Conservation (phyloP, 2,888 invertebrate genomes). For the Brachylomia viminalis region DNA sequence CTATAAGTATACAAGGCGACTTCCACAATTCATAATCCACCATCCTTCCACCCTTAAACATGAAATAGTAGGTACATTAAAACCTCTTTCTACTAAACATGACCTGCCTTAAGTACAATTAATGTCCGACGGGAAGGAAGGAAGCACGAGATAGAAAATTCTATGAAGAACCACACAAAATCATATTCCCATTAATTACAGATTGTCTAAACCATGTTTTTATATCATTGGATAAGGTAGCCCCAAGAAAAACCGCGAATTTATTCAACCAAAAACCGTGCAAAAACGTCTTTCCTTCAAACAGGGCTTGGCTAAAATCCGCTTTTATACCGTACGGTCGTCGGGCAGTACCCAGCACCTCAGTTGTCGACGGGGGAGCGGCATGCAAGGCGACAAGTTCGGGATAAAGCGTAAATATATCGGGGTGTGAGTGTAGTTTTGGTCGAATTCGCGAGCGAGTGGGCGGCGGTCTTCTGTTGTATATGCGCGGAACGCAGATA, state of each 20-base stretch:
- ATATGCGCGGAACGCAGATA: slow-evolving; percentile 61
- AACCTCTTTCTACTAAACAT: not conserved
- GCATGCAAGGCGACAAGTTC: slow-evolving; percentile 80
- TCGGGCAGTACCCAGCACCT: slow-evolving; percentile 39
- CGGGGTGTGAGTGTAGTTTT: slow-evolving; percentile 86
- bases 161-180: not conserved
- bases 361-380: slow-evolving; percentile 51
- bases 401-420: slow-evolving; percentile 84
- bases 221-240: not conserved
- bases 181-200: not conserved
- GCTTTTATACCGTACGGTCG: slow-evolving; percentile 32
- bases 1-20: slow-evolving; percentile 74
- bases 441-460: slow-evolving; percentile 83
- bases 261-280: slow-evolving; percentile 2
- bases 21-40: slow-evolving; percentile 51
- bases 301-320: slow-evolving; percentile 30
- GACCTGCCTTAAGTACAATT: not conserved
- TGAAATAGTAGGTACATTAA: not conserved
- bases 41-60: not conserved
- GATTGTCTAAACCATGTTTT: not conserved
- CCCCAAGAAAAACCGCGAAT: not conserved
- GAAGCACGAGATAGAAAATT: not conserved
- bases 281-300: slow-evolving; percentile 42
- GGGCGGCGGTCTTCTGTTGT: slow-evolving; percentile 78
- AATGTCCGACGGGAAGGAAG: not conserved